Conservation (phyloP, 2,113 vertebrate genomes). For the Tetrax tetrax region DNA sequence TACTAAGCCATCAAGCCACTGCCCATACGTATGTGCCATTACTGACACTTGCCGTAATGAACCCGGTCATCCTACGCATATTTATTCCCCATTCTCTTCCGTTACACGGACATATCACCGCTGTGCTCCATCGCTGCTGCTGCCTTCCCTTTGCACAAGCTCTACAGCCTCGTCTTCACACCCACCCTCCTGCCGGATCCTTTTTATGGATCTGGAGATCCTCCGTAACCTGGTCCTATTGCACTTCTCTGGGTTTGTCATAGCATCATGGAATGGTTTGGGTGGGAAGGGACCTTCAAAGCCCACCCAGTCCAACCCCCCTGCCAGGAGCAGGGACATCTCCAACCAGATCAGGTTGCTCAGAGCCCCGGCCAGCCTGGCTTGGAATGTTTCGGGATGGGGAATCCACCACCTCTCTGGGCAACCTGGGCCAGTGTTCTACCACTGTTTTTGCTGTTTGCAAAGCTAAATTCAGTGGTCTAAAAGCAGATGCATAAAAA, state of each 20-base stretch:
- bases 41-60: neutral
- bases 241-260: neutral
- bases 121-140: neutral
- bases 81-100: neutral
- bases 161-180: neutral
- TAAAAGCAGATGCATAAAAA: neutral
- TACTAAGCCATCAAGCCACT: neutral
- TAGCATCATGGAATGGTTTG: too few species aligned
- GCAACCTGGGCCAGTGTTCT: too few species aligned
- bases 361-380: too few species aligned
- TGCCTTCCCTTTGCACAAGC: neutral
- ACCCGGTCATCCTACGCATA: neutral
- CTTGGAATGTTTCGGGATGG: too few species aligned
- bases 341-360: too few species aligned
- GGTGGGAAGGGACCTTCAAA: too few species aligned
- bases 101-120: rapidly evolving
- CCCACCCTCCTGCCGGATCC: neutral
- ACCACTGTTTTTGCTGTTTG: neutral
- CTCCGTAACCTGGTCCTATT: too few species aligned
- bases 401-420: too few species aligned
- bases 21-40: neutral
- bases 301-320: too few species aligned
- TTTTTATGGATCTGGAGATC: neutral
- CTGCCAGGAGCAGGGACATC: too few species aligned
- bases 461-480: neutral